Conservation (phyloP, 2,888 invertebrate genomes). For the Clusia tigrina region DNA sequence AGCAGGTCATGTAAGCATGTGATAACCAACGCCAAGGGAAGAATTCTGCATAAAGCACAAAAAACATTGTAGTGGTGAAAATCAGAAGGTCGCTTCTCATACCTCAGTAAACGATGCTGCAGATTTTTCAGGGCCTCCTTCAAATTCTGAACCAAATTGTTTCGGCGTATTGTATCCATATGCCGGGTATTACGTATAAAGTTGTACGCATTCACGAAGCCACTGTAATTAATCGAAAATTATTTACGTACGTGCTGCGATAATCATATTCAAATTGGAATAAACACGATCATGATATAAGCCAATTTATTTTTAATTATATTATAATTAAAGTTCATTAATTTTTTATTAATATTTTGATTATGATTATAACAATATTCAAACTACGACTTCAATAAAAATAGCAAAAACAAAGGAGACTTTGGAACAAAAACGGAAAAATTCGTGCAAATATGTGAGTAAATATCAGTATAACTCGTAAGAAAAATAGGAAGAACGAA, state of each 20-base stretch:
- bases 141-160: slow-evolving; percentile 46
- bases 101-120: slow-evolving; percentile 60
- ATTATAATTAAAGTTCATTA: too few species aligned
- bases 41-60: background rate
- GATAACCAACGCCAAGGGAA: background rate
- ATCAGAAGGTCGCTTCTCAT: slow-evolving; percentile 14
- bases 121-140: slow-evolving; percentile 55
- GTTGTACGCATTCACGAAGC: slow-evolving; percentile 61
- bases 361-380: too few species aligned
- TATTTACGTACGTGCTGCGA: background rate
- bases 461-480: too few species aligned
- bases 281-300: too few species aligned
- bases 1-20: slow-evolving; percentile 36
- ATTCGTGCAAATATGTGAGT: too few species aligned
- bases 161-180: slow-evolving; percentile 51
- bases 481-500: too few species aligned
- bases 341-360: too few species aligned
- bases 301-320: too few species aligned
- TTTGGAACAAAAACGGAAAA: too few species aligned
- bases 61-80: too few species aligned
- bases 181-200: slow-evolving; percentile 56
- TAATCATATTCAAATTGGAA: background rate
- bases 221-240: slow-evolving; percentile 47
- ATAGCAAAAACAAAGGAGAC: too few species aligned
- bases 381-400: too few species aligned